phyloP scores from a whole-genome alignment of 2,888 invertebrate genomes.

The Andrena dorsata region DNA sequence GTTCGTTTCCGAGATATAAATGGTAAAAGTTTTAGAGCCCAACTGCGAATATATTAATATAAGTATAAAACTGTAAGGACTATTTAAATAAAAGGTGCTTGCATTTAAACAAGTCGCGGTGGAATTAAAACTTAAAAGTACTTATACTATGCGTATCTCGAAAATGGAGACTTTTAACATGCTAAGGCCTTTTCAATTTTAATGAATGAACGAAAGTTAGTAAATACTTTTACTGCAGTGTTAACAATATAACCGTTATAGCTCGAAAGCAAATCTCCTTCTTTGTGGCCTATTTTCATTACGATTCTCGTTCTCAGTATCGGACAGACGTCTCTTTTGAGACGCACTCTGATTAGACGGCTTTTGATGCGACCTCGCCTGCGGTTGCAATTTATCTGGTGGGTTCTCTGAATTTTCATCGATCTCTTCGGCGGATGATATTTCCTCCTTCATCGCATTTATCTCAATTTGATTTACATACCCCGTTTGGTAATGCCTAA shows the following conservation, averaged over 20 bases:
- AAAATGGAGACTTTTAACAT: too few species aligned
- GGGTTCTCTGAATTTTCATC: neutral
- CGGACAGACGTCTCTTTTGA: constrained; percentile 25
- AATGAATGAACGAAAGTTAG: neutral
- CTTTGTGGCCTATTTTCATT: constrained; percentile 30
- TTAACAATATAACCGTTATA: neutral
- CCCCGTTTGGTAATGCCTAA: constrained; percentile 42
- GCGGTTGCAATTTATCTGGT: neutral
- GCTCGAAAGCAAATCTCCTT: constrained; percentile 36
- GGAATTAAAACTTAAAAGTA: too few species aligned
- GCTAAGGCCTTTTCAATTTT: too few species aligned
- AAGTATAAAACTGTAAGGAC: too few species aligned
- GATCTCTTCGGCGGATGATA: constrained; percentile 55
- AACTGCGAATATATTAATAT: too few species aligned
- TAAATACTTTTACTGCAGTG: neutral
- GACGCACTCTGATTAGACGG: neutral
- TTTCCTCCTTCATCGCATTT: constrained; percentile 18
- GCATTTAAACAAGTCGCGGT: too few species aligned
- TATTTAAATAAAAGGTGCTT: too few species aligned
- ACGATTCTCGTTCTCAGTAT: constrained; percentile 4
- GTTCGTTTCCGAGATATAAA: too few species aligned
- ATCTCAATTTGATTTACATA: neutral
- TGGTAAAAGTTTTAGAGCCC: too few species aligned
- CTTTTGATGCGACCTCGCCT: neutral
- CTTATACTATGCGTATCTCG: too few species aligned